Percentiles rank a stretch among this genome's conserved stretches.
phyloP scores from a whole-genome alignment of 2,888 invertebrate species.

The Catocala sponsa region DNA sequence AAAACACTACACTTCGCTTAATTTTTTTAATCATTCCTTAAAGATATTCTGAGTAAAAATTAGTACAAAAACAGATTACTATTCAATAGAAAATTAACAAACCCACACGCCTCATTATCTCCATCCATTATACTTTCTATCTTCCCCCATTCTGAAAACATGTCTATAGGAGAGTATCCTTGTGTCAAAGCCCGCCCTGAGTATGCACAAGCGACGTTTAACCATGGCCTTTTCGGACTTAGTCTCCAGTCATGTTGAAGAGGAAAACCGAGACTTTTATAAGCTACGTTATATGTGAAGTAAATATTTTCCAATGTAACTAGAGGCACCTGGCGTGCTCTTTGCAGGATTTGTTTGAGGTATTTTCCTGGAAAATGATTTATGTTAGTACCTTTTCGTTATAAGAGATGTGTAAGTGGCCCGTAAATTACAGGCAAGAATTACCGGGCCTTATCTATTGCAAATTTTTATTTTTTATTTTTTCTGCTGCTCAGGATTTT shows the following conservation, averaged over 20 bases:
- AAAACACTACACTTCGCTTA: no score
- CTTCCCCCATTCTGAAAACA: conserved; percentile 59
- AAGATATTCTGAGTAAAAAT: conserved; percentile 1
- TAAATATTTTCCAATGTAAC: conserved; percentile 92
- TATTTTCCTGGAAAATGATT: conserved; percentile 64
- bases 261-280: conserved; percentile 79
- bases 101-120: conserved; percentile 46
- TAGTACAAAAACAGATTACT: conserved; percentile 59
- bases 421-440: no score
- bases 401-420: no score
- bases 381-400: no score
- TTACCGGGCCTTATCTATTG: no score
- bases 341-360: conserved; percentile 77
- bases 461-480: no score
- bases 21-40: no score
- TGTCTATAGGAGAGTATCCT: conserved; percentile 56
- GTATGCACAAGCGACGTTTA: conserved; percentile 59
- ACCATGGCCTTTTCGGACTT: conserved; percentile 64
- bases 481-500: no score
- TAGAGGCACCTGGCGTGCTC: conserved; percentile 86
- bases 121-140: conserved; percentile 39
- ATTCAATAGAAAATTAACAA: conserved; percentile 52
- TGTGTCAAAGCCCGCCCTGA: conserved; percentile 59
- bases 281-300: conserved; percentile 90
- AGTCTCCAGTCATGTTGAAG: conserved; percentile 88